A percentile compares a stretch with the other conserved stretches of the same genome.
phyloP scores from a whole-genome alignment of 2,888 invertebrate species.

The Conus canariensis region DNA sequence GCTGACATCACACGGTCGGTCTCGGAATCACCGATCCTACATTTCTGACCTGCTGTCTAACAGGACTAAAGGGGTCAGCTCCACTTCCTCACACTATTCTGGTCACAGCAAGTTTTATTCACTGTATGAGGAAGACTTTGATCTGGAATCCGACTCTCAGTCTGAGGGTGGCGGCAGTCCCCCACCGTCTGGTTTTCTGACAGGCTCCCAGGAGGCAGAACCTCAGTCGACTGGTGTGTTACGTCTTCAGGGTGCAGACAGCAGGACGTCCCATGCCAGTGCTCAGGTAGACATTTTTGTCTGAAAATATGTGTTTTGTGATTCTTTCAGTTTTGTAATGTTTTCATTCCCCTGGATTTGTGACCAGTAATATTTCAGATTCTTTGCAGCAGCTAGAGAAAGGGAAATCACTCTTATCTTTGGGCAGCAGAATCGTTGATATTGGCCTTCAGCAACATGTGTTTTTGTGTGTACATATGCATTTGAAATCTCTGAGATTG shows the following conservation, averaged over 20 bases:
- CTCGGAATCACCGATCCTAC: constrained; percentile 31
- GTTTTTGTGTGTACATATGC: too few relatives aligned
- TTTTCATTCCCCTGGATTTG: too few relatives aligned
- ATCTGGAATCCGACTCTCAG: constrained; percentile 12
- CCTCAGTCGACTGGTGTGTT: background rate
- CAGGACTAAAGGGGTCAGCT: constrained; percentile 36
- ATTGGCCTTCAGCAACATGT: too few relatives aligned
- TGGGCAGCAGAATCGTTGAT: too few relatives aligned
- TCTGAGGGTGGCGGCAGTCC: constrained; percentile 30
- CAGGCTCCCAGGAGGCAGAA: background rate
- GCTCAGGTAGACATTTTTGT: background rate
- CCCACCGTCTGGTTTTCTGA: background rate
- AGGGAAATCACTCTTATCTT: too few relatives aligned
- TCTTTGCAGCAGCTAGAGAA: too few relatives aligned
- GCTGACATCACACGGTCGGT: constrained; percentile 12
- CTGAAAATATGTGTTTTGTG: background rate
- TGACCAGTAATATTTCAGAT: too few relatives aligned
- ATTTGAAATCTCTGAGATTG: too few relatives aligned
- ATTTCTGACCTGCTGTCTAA: constrained; percentile 32
- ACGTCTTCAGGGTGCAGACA: background rate
- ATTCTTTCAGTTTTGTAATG: too few relatives aligned
- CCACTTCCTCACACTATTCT: background rate
- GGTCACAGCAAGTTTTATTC: constrained; percentile 35
- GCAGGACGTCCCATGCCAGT: background rate
- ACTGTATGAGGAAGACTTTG: constrained; percentile 32